These are phyloP conservation scores for Adrianichthys oophorus DNA, from an alignment of 2,797 vertebrate species.

Conservation along the genomic window DNA sequence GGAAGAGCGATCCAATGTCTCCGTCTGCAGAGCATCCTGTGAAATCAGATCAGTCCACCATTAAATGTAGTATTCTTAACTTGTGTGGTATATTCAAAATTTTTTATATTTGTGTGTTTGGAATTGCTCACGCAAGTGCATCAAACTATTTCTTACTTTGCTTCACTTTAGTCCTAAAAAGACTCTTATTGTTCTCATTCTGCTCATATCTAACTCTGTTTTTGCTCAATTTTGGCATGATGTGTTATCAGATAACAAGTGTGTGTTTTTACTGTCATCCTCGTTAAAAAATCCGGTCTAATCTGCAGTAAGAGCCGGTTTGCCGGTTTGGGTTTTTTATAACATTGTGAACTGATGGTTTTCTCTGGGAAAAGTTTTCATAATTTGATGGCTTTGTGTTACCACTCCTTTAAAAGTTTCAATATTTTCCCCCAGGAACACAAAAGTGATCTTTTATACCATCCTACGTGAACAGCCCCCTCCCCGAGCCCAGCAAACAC, in stretches of 20 bases:
- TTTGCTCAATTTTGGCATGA: too few relatives aligned
- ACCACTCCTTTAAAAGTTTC: too few relatives aligned
- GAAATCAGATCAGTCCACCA: constrained; percentile 8
- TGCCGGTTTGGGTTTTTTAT: neutral
- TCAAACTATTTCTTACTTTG: constrained; percentile 16
- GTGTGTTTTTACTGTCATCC: neutral
- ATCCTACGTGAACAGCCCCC: neutral
- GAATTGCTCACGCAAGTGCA: constrained; percentile 34
- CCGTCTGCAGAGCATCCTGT: constrained; percentile 4
- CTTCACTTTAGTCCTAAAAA: constrained; percentile 30
- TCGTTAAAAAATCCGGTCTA: neutral
- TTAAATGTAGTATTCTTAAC: constrained; percentile 21
- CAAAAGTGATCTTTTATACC: too few relatives aligned
- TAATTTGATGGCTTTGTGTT: too few relatives aligned
- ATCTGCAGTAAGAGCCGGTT: constrained; percentile 1
- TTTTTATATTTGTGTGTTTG: constrained; percentile 10
- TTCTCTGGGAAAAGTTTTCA: too few relatives aligned
- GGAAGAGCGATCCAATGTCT: constrained; percentile 9
- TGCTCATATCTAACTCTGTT: too few relatives aligned
- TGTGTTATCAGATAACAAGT: neutral
- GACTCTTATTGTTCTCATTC: constrained; percentile 2
- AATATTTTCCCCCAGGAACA: too few relatives aligned
- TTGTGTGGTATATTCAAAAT: constrained; percentile 1
- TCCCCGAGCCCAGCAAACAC: neutral
- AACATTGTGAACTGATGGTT: too few relatives aligned